Conservation (phyloP, 2,888 invertebrate genomes). For the Chrysotoxum bicinctum region DNA sequence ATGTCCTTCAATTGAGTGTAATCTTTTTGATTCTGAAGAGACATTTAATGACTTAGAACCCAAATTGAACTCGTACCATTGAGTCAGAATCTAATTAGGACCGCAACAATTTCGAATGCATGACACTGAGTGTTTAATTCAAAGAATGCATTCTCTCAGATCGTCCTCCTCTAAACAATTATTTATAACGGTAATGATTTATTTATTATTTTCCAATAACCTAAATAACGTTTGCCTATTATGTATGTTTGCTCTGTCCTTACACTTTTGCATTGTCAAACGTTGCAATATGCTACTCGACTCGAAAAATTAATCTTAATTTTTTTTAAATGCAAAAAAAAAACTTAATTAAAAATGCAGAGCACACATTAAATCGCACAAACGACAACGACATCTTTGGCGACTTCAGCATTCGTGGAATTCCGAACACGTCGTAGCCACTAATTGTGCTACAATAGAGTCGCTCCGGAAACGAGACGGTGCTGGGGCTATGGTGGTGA, state of each 20-base stretch:
- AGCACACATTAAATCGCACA: constrained; percentile 37
- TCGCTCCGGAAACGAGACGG: constrained; percentile 60
- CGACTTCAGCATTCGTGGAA: constrained; percentile 46
- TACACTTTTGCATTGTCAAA: not conserved
- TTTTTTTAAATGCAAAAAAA: not conserved
- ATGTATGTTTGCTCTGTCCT: constrained; percentile 17
- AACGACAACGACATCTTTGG: constrained; percentile 32
- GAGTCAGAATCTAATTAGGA: too few species aligned
- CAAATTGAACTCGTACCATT: too few species aligned
- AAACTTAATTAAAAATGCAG: constrained; percentile 61
- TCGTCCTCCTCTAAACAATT: not conserved
- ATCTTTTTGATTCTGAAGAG: too few species aligned
- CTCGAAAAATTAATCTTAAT: constrained; percentile 17
- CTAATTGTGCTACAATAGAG: constrained; percentile 63
- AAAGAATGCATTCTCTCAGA: not conserved
- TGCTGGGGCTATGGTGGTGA: not conserved
- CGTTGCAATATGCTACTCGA: constrained; percentile 23
- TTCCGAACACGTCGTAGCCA: constrained; percentile 63
- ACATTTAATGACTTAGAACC: too few species aligned
- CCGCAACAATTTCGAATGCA: too few species aligned
- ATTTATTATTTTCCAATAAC: not conserved
- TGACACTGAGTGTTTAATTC: not conserved
- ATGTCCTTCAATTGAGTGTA: too few species aligned
- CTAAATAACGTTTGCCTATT: constrained; percentile 20
- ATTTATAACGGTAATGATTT: not conserved